These are phyloP conservation scores for Ciona savignyi DNA, from an alignment of 23 tunicate species.

Conservation along the genomic window DNA sequence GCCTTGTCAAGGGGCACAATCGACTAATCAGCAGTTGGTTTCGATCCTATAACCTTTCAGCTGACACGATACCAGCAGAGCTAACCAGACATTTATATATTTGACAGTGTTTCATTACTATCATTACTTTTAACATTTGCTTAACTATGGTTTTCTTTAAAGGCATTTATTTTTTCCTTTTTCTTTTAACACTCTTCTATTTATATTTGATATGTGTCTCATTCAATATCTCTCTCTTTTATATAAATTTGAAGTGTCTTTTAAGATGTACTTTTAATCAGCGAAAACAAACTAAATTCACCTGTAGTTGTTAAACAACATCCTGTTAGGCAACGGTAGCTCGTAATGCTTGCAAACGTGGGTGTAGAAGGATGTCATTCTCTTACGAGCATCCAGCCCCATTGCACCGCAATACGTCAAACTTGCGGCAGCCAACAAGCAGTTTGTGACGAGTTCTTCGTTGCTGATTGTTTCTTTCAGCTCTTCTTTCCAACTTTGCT, in stretches of 20 bases:
- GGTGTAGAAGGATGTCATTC: constrained; percentile 72
- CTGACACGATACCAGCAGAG: no score
- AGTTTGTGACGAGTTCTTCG: constrained; percentile 87
- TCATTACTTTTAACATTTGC: no score
- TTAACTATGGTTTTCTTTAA: no score
- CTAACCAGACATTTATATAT: no score
- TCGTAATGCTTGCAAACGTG: constrained; percentile 94
- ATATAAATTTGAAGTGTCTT: not conserved
- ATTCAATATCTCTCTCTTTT: no score
- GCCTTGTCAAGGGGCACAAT: no score
- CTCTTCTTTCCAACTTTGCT: constrained; percentile 58
- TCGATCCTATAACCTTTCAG: no score
- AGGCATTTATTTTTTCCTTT: no score
- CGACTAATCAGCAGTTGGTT: no score
- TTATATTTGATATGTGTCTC: no score
- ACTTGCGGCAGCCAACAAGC: constrained; percentile 77
- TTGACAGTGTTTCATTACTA: no score
- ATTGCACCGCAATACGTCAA: constrained; percentile 79
- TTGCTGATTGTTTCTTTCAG: constrained; percentile 47
- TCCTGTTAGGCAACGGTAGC: constrained; percentile 71
- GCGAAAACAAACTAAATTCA: constrained; percentile 2
- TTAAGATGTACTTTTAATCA: not conserved
- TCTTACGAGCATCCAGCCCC: constrained; percentile 67
- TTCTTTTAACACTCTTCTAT: no score
- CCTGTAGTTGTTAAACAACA: constrained; percentile 74